Percentiles rank a stretch among this genome's conserved stretches.
These are phyloP conservation scores for Brachylomia viminalis DNA, from an alignment of 2,888 invertebrate genomes.

Conservation along the genomic window DNA sequence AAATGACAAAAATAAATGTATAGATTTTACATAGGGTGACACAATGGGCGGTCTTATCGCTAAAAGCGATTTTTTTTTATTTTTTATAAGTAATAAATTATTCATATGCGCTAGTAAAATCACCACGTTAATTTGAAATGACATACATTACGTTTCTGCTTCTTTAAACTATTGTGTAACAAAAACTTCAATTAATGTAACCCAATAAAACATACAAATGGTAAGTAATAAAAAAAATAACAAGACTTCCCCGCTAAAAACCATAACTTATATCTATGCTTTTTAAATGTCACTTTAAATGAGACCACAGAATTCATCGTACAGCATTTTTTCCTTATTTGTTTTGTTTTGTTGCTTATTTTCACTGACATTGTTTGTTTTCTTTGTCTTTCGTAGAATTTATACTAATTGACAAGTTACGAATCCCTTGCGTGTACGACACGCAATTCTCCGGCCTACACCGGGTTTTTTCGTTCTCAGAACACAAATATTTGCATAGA, in stretches of 20 bases:
- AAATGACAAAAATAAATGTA: too few species aligned
- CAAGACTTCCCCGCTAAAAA: slow-evolving; percentile 2
- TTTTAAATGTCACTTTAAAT: slow-evolving; percentile 27
- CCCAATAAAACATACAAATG: neutral
- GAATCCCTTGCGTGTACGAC: slow-evolving; percentile 48
- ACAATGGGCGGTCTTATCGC: too few species aligned
- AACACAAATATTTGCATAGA: slow-evolving; percentile 49
- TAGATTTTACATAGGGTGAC: too few species aligned
- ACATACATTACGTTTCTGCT: neutral
- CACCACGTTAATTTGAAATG: neutral
- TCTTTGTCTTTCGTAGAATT: slow-evolving; percentile 32
- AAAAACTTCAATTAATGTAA: neutral
- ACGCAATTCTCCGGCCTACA: slow-evolving; percentile 33
- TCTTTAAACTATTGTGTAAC: neutral
- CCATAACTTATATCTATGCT: slow-evolving; percentile 4
- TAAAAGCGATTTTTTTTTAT: too few species aligned
- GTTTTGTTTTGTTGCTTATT: slow-evolving; percentile 26
- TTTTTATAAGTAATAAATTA: too few species aligned
- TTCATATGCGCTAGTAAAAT: neutral
- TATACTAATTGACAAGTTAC: slow-evolving; percentile 59
- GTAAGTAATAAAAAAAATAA: neutral
- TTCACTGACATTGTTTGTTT: slow-evolving; percentile 47
- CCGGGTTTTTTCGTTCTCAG: slow-evolving; percentile 12
- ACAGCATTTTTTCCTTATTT: slow-evolving; percentile 5
- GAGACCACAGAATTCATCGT: neutral